Evolutionary conservation across 92 coral and sea anemone genomes (phyloP), one percentile per base, ranked within the genome.

Genomic region (Virgularia gustaviana): DNA sequence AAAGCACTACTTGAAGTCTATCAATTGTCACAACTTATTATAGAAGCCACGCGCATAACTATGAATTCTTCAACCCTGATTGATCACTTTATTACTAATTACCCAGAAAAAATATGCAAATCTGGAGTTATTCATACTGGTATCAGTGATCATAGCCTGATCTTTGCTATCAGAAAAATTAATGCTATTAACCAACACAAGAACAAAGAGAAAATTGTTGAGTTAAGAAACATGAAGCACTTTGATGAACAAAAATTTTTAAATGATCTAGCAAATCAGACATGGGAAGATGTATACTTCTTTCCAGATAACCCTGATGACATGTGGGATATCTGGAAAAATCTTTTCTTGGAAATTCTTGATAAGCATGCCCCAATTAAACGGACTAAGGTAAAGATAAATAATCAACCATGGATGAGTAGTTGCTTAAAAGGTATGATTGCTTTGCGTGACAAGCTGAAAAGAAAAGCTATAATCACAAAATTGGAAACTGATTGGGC

Each of bases 291-390:
- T 19, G 44, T 41, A 38, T 33, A 32, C 3, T 80, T 80, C 54
- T 37, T 31, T 15, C 51, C 33, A 58, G 56, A 73, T 13, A 38
- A 73, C 37, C 43, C 73, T 23, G n/a, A n/a, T n/a, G n/a, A n/a
- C n/a, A n/a, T n/a, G n/a, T n/a, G n/a, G n/a, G n/a, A n/a, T n/a
- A n/a, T n/a, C n/a, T n/a, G n/a, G n/a, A n/a, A n/a, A n/a, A n/a
- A n/a, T n/a, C n/a, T n/a, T n/a, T n/a, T n/a, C n/a, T n/a, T n/a
- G n/a, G n/a, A n/a, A n/a, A n/a, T n/a, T n/a, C n/a, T n/a, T n/a
- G n/a, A n/a, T n/a, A 22, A 16, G n/a, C 85, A 80, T 54, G 85
- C 81, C 7, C 85, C 80, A 19, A 5, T 63, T 16, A 29, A 66
- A 49, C 73, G 73, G 25, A 80, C 11, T 18, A 55, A 67, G 10